Percentiles rank a stretch among this genome's conserved stretches.
These are phyloP conservation scores for Lytechinus variegatus DNA, from an alignment of 35 echinoderm and acorn worm genomes.

Conservation along the genomic window DNA sequence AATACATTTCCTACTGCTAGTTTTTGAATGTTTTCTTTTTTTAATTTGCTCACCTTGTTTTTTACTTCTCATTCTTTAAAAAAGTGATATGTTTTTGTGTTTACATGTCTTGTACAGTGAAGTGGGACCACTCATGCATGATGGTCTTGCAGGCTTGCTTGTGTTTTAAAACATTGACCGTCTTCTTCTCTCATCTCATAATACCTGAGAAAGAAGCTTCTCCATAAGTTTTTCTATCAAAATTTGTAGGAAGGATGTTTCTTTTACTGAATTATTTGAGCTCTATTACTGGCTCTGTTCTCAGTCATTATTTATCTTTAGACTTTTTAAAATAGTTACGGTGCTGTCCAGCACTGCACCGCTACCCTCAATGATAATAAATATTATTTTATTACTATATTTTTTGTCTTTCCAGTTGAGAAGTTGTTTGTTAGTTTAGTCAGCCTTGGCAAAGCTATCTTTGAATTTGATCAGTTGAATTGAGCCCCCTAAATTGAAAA, in stretches of 20 bases:
- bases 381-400: not conserved
- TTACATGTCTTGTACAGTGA: not conserved
- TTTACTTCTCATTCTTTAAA: not conserved
- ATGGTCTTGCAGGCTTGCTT: slow-evolving; percentile 56
- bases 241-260: not conserved
- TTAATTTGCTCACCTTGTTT: not conserved
- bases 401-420: not conserved
- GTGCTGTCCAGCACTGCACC: not conserved
- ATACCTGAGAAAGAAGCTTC: not conserved
- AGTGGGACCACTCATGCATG: slow-evolving; percentile 53
- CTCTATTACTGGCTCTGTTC: not conserved
- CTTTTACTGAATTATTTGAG: not conserved
- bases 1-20: not conserved
- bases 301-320: not conserved
- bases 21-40: not conserved
- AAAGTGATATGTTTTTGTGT: not conserved
- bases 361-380: not conserved
- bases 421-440: not conserved
- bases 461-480: not conserved
- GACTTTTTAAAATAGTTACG: not conserved
- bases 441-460: not conserved
- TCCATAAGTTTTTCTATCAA: not conserved
- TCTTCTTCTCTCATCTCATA: not conserved
- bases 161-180: slow-evolving; percentile 28
- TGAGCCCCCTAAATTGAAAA: not conserved